These are phyloP conservation scores for Brachypteracias leptosomus DNA, from an alignment of 2,113 vertebrate species.

Conservation along the genomic window DNA sequence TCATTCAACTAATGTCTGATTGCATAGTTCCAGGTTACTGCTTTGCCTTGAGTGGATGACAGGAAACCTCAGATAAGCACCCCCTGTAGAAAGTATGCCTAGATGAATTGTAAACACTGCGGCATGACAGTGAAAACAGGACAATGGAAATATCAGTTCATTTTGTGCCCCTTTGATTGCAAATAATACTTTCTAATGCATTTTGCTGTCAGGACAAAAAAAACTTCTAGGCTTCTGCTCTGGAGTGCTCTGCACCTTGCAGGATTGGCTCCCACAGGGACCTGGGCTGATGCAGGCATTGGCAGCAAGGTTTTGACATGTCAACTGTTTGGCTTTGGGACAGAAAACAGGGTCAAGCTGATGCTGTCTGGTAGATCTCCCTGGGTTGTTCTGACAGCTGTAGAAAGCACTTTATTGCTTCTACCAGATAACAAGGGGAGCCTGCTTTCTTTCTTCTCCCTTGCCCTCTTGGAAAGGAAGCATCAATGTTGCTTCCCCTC, in stretches of 20 bases:
- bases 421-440: slow-evolving; percentile 30
- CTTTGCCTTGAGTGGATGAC: neutral
- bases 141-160: neutral
- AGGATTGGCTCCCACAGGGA: neutral
- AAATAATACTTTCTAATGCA: neutral
- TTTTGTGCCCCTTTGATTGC: neutral
- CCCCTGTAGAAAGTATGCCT: accelerated
- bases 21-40: neutral
- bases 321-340: slow-evolving; percentile 13
- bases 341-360: slow-evolving; percentile 31
- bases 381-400: slow-evolving; percentile 40
- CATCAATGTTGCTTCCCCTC: neutral
- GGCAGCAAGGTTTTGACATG: neutral
- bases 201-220: neutral
- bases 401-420: slow-evolving; percentile 49
- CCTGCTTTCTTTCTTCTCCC: slow-evolving; percentile 49
- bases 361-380: slow-evolving; percentile 46
- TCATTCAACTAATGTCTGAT: neutral
- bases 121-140: neutral
- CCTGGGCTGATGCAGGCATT: neutral
- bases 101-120: neutral
- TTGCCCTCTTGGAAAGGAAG: neutral
- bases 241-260: neutral
- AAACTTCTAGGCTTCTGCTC: neutral
- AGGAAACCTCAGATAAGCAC: neutral